phyloP scores from a whole-genome alignment of 2,113 vertebrate genomes.

The Zosterops hypoxanthus region DNA sequence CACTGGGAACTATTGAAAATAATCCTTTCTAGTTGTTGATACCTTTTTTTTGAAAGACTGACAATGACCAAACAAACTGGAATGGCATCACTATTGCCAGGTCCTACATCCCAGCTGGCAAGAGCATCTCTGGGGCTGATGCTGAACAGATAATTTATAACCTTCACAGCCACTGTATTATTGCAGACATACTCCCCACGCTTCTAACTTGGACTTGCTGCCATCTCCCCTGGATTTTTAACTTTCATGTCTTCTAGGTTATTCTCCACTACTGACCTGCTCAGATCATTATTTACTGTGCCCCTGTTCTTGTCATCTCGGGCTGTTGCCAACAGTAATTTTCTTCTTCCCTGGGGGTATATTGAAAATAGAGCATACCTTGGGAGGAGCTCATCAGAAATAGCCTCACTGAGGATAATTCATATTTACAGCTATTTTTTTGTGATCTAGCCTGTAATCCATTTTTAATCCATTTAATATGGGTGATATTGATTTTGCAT shows the following conservation, averaged over 20 bases:
- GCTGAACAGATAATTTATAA: neutral
- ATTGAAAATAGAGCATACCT: neutral
- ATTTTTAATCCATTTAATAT: slow-evolving; percentile 22
- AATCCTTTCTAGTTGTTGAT: neutral
- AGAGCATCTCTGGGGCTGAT: neutral
- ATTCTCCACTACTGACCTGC: neutral
- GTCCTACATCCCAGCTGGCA: neutral
- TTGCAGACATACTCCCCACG: neutral
- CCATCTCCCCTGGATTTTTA: neutral
- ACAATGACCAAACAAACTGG: neutral
- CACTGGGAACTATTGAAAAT: slow-evolving; percentile 23
- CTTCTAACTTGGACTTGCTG: neutral
- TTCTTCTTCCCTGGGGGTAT: neutral
- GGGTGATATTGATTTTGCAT: neutral
- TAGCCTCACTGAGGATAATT: neutral
- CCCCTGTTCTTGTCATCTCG: neutral
- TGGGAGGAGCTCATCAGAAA: neutral
- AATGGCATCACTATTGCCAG: neutral
- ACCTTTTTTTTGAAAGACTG: neutral
- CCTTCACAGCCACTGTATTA: neutral
- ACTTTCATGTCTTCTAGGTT: neutral
- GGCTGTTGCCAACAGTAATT: neutral
- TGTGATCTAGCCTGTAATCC: neutral
- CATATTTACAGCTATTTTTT: slow-evolving; percentile 24
- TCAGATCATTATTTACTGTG: neutral